phyloP scores from a whole-genome alignment of 2,888 invertebrate species.

The Lasioglossum leucozonium region DNA sequence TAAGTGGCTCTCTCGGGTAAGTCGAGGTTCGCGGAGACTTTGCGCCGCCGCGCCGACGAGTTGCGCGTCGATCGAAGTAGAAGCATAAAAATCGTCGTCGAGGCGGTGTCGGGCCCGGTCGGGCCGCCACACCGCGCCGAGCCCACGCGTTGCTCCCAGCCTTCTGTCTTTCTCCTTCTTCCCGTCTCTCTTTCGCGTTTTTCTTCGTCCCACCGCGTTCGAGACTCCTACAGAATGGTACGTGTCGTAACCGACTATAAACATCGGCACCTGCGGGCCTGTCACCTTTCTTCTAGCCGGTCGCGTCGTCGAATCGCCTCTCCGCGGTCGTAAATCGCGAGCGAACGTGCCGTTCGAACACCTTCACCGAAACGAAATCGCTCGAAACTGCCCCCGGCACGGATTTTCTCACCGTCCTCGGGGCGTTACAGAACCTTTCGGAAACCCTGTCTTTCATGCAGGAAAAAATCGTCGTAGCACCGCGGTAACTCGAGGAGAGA shows the following conservation, averaged over 20 bases:
- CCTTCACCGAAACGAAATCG: not conserved
- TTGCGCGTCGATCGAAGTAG: constrained; percentile 24
- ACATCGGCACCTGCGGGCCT: constrained; percentile 65
- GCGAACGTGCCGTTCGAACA: not conserved
- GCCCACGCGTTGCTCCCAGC: constrained; percentile 30
- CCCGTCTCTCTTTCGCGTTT: not conserved
- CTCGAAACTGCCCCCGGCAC: not conserved
- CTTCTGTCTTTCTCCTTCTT: not conserved
- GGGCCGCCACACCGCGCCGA: not conserved
- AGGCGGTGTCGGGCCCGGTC: not conserved
- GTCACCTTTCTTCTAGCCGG: constrained; percentile 52
- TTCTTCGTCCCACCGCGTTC: not conserved
- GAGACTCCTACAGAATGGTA: constrained; percentile 50
- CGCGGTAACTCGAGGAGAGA: not conserved
- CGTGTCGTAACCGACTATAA: constrained; percentile 64
- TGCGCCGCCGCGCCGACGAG: constrained; percentile 40
- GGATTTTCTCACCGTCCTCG: not conserved
- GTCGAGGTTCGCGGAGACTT: constrained; percentile 47
- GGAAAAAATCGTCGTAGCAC: not conserved
- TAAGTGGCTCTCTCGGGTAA: constrained; percentile 63
- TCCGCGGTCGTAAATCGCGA: constrained; percentile 36
- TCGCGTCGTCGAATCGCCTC: constrained; percentile 26
- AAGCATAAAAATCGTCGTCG: constrained; percentile 32
- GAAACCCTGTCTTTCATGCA: not conserved
- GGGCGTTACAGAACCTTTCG: not conserved